These are phyloP conservation scores for Lepetodrilus schrolli DNA, from an alignment of 2,888 invertebrate genomes.

Conservation along the genomic window DNA sequence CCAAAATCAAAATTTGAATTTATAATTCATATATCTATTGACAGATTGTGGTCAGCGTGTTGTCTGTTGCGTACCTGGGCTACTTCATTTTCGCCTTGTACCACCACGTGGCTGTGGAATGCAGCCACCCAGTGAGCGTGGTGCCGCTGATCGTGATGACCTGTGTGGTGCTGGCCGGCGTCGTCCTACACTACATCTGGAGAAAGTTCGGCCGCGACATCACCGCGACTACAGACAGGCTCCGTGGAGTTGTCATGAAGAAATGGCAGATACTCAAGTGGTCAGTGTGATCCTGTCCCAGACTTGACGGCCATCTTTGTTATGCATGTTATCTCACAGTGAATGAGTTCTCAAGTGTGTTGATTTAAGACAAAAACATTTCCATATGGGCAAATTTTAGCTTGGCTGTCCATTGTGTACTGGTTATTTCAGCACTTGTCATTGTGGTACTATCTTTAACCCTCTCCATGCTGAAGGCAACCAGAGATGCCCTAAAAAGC, in stretches of 20 bases:
- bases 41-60: conserved; percentile 40
- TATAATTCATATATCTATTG: conserved; percentile 15
- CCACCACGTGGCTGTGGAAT: conserved; percentile 36
- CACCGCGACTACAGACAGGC: conserved; percentile 15
- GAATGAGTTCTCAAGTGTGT: no score
- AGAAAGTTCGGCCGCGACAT: conserved; percentile 43
- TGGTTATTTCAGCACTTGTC: no score
- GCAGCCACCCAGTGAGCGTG: conserved; percentile 43
- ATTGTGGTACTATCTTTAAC: no score
- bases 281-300: conserved; percentile 39
- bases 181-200: conserved; percentile 40
- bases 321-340: no score
- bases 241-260: conserved; percentile 25
- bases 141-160: conserved; percentile 53
- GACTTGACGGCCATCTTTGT: no score
- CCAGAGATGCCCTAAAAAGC: no score
- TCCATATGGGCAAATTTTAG: no score
- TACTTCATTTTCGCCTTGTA: conserved; percentile 56
- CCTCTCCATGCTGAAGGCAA: no score
- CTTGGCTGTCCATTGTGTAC: no score
- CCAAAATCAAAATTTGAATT: not conserved
- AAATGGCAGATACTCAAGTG: conserved; percentile 43
- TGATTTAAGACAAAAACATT: no score
- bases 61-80: conserved; percentile 40
- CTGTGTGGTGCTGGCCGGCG: conserved; percentile 35